Evolutionary conservation across 2,113 vertebrate species (phyloP), one percentile per base, ranked within the genome.

Genomic region (Nansenia antarctica): DNA sequence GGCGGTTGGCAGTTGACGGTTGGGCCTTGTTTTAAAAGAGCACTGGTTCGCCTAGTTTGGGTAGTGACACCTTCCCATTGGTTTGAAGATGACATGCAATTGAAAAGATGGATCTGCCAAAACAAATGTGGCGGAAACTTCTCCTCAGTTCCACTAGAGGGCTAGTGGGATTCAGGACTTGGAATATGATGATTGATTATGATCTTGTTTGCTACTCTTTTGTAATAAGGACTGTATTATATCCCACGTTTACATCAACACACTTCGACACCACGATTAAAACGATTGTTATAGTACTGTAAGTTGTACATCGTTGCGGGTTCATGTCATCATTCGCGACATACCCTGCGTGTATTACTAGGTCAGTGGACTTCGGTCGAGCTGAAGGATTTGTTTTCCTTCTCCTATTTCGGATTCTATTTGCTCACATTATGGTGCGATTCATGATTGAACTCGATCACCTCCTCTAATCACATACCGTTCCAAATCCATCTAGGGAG

Each of bases 61-160:
- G n/a, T n/a, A n/a, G n/a, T n/a, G n/a, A n/a, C n/a, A n/a, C n/a
- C 3, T 9, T 47, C 20, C 18, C 7, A 30, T 60, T 65, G 66
- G 73, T 67, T 65, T 76, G 54, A 52, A 57, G 59, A 69, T 72
- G 67, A 73, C 58, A n/a, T n/a, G n/a, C n/a, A 64, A 66, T 72
- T 67, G 53, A 60, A 31, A 55, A 34, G 62, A 49, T 65, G 70
- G 66, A 60, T 65, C 62, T 14, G 59, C 1, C 3, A 31, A 49
- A 34, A 63, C 73, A 32, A 32, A 31, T 9, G 35, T 42, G 11
- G 37, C 27, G n/a, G 30, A 35, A 24, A 54, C 49, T 68, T 66
- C 63, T 15, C 9, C 2, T 7, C 3, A 4, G 20, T 69, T 65
- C 78, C 83, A 81, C 78, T 78, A 85, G 83, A 62, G 81, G 83